Conservation (phyloP, 2,797 vertebrate genomes). For the Epinephelus awoara region DNA sequence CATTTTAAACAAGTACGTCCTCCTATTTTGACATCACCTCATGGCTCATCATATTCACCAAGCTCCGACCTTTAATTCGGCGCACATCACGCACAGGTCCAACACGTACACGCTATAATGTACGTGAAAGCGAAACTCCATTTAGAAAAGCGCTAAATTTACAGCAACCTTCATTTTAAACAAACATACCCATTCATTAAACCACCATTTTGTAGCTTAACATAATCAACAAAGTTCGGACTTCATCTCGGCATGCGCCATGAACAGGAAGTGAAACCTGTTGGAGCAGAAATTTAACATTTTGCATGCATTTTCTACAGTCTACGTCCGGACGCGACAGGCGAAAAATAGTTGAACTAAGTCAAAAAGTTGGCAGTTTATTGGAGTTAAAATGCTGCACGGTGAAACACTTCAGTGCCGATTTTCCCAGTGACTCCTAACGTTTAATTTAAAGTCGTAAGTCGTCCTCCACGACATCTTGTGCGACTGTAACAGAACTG, state of each 20-base stretch:
- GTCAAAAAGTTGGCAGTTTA: neutral
- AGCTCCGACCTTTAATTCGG: neutral
- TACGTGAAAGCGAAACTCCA: neutral
- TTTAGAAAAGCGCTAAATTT: neutral
- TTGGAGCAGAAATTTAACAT: neutral
- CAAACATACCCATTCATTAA: fast-evolving
- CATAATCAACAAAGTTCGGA: fast-evolving
- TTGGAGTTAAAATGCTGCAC: fast-evolving
- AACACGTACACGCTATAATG: fast-evolving
- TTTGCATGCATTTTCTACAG: neutral
- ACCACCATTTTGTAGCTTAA: fast-evolving
- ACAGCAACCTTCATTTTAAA: neutral
- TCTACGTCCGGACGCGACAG: fast-evolving
- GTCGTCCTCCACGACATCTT: fast-evolving
- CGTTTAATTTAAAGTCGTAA: fast-evolving
- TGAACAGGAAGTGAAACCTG: fast-evolving
- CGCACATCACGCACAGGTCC: neutral
- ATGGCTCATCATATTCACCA: neutral
- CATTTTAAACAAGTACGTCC: too few relatives aligned
- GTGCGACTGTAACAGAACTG: fast-evolving
- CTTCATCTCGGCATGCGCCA: neutral
- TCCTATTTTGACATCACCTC: too few relatives aligned
- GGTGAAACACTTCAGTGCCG: fast-evolving
- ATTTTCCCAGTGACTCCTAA: neutral
- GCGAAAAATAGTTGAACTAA: neutral